Base-by-base conservation (phyloP, 2,113 vertebrate genomes). In the Brevimyrus niger region DNA sequence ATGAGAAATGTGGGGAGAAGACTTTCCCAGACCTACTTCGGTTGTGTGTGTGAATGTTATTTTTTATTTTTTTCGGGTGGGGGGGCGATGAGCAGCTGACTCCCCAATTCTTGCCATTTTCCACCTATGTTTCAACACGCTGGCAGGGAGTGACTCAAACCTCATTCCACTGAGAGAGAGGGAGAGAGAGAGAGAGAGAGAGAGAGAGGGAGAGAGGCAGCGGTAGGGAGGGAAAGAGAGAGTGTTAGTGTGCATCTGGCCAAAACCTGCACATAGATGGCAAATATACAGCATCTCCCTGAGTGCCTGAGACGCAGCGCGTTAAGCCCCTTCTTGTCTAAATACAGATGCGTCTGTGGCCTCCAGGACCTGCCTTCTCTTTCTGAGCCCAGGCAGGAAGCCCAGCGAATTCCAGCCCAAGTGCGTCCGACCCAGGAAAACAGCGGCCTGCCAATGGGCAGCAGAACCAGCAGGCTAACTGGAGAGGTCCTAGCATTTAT, bases 71-170 rank as follows among this genome's bases (percentile, higher is more conserved):
- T 51, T 50, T 50, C 48, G 11, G 27, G 65, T 23, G 65, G 27
- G 80, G 80, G 80, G 80, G 80, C 8, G 1, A n/a, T n/a, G 55
- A 61, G 65, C 65, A 15, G 27, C 65, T 27, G 31, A 38, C 73
- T 61, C 38, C 65, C 87, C 73, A 76, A 4, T 42, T 80, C 73
- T 38, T 38, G 73, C 73, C 35, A 80, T 76, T 76, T 73, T 65
- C 61, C 87, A 88, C 61, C 46, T 76, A 50, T 76, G 61, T 73
- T 76, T 76, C 46, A 38, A 76, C 87, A 80, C 19, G 87, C n/a
- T 88, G 19, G 15, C 15, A 44, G 48, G 87, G 87, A 86, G 44
- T 86, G 65, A 88, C 87, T 88, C 82, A 85, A 46, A 38, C 2
- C 11, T 80, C 69, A 87, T 42, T 84, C 80, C 51, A 55, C 82